Base-by-base conservation (phyloP, 2,888 invertebrate species). In the Nymphalis c-album region DNA sequence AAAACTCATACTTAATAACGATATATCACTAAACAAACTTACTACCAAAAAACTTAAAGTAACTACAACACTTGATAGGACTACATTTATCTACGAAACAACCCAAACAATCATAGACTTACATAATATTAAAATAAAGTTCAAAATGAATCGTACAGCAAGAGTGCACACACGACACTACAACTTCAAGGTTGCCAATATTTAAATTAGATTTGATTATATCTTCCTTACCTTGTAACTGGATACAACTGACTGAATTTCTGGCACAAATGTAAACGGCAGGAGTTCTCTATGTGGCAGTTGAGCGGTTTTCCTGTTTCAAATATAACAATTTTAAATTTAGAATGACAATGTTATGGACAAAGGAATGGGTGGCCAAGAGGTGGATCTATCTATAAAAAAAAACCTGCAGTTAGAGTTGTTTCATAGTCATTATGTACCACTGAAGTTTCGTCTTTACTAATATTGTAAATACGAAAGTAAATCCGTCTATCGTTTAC, bases 211-310 rank as follows among this genome's bases (percentile, higher is more conserved):
- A 66, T 67, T 63, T 69, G 64, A 64, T 70, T 66, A 68, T 73
- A 70, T 70, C 68, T 70, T 77, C 71, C 84, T 86, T 76, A 93
- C 93, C 93, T 94, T 60, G 96, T 95, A 31, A 95, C 95, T 7
- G 97, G 97, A 86, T 96, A 96, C 60, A 97, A 89, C 76, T 96
- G 95, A 81, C 95, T 96, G 85, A 97, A 97, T 81, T 96, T 95
- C 87, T 98, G 98, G 72, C 96, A 96, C 75, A 98, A 89, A 86
- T 98, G 98, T 58, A 98, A 90, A 26, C 97, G 97, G 86, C 98
- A 98, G 7, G 95, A 94, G 72, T 94, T 93, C 61, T 91, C 93
- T 60, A 88, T 78, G 58, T 93, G 88, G 80, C 97, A 97, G 75
- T 94, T 93, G 50, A 95, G 92, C 18, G 93, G 93, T 74, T 94